Percentiles rank a stretch among this genome's conserved stretches.
phyloP scores from a whole-genome alignment of 1,140 invertebrate genomes.

The Penaeus vannamei region DNA sequence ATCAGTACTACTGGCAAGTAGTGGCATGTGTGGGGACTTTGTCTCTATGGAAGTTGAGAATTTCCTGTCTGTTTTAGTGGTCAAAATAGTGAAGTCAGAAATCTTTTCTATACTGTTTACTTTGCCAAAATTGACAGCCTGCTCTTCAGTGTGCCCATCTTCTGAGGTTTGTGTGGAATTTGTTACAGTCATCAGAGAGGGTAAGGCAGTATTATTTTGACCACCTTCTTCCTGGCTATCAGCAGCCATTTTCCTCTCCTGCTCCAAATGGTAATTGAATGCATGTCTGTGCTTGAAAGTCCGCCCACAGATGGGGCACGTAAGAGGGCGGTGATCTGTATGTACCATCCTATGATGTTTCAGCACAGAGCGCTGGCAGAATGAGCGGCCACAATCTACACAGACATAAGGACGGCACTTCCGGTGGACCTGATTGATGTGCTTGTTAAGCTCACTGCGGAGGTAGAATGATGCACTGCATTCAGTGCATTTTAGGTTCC shows the following conservation, averaged over 20 bases:
- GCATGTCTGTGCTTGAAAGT: constrained; percentile 49
- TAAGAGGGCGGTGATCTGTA: constrained; percentile 40
- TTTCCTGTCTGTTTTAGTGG: too few relatives aligned
- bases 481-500: constrained; percentile 28
- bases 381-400: constrained; percentile 51
- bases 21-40: too few relatives aligned
- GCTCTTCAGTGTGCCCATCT: too few relatives aligned
- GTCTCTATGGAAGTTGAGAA: too few relatives aligned
- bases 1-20: too few relatives aligned
- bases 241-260: constrained; percentile 21
- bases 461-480: constrained; percentile 46
- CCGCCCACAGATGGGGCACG: constrained; percentile 36
- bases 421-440: constrained; percentile 54
- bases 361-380: constrained; percentile 52
- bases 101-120: too few relatives aligned
- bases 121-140: too few relatives aligned
- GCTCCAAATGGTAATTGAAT: constrained; percentile 42
- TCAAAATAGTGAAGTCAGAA: too few relatives aligned
- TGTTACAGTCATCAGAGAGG: too few relatives aligned
- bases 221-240: too few relatives aligned
- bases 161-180: too few relatives aligned
- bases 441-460: constrained; percentile 44
- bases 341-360: constrained; percentile 50
- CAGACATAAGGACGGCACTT: constrained; percentile 50
- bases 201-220: too few relatives aligned